Evolutionary conservation across 2,113 vertebrate genomes (phyloP).

Genomic region (Heteronetta atricapilla): DNA sequence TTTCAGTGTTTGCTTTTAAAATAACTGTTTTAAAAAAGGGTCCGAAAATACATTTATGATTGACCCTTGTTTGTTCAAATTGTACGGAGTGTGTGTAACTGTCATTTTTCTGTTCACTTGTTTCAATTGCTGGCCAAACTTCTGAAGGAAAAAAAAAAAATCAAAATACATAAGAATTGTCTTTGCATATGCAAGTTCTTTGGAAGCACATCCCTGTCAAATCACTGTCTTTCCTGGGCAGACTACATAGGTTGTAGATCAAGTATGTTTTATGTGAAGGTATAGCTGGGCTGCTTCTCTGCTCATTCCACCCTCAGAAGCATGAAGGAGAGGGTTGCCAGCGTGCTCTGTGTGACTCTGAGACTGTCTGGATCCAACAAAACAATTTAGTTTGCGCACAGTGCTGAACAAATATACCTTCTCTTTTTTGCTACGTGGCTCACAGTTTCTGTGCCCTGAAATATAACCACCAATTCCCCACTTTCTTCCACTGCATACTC

Average conservation of each 20-base stretch:
- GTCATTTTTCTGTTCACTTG: neutral
- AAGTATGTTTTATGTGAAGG: neutral
- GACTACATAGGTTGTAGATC: neutral
- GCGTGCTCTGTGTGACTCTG: neutral
- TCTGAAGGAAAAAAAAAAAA: neutral
- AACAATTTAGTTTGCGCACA: neutral
- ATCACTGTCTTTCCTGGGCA: neutral
- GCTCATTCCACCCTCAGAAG: neutral
- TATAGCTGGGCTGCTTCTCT: neutral
- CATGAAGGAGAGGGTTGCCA: rapidly evolving
- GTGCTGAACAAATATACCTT: neutral
- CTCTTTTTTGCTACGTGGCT: neutral
- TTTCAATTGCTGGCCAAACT: neutral
- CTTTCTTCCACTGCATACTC: neutral
- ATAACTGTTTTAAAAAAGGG: neutral
- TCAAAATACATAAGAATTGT: neutral
- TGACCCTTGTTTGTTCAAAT: neutral
- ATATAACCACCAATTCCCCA: neutral
- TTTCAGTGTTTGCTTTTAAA: constrained; percentile 38
- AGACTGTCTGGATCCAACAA: neutral
- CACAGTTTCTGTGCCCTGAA: neutral
- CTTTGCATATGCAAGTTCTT: neutral
- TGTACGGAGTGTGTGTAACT: neutral
- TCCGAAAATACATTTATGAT: neutral
- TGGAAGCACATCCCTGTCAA: neutral